Base-by-base conservation (phyloP, 92 coral and sea anemone genomes). In the Phymanthus crucifer region DNA sequence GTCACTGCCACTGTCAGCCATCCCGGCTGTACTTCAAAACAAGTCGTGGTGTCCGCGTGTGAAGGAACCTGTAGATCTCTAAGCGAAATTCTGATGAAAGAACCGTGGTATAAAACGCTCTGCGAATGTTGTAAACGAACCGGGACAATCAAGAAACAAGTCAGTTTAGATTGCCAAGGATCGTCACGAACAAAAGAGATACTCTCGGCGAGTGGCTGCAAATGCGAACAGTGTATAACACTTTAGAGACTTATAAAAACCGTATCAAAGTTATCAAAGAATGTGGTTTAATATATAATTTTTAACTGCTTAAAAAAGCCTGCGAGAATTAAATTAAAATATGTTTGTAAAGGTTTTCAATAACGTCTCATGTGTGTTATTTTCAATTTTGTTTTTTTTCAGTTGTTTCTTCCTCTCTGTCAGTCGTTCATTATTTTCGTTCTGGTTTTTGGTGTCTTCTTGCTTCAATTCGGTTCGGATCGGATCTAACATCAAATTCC, bases 71-170 rank as follows among this genome's bases (percentile, higher is more conserved):
- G 94, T 45, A 43, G 83, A 21, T 90, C 94, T 45, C 66, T 72
- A 3, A 83, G 89, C 58, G 86, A 50, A 11, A 85, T 87, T 29
- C 87, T 90, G 40, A 83, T 84, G 74, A 45, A 66, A 40, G 47
- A 57, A 26, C 94, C 94, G 29, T 87, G 91, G 91, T 79, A 69
- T 40, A 47, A 34, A n/a, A 83, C 89, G 7, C 72, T 87, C 2
- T 90, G 94, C 68, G 78, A 82, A 70, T 90, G 94, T 80, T 90
- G 94, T 67, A 78, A 85, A 74, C 70, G 70, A 56, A 79, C 72
- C 26, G 77, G 84, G 47, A 64, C 48, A 1, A 32, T 34, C 4
- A 46, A 32, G 18, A 72, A 29, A 32, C 66, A 71, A 34, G 88
- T 87, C 17, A 61, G 13, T 7, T 10, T 61, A 29, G 17, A 61